Evolutionary conservation across 2,113 vertebrate genomes (phyloP), one percentile per base, ranked within the genome.

Genomic region (Archilochus colubris): DNA sequence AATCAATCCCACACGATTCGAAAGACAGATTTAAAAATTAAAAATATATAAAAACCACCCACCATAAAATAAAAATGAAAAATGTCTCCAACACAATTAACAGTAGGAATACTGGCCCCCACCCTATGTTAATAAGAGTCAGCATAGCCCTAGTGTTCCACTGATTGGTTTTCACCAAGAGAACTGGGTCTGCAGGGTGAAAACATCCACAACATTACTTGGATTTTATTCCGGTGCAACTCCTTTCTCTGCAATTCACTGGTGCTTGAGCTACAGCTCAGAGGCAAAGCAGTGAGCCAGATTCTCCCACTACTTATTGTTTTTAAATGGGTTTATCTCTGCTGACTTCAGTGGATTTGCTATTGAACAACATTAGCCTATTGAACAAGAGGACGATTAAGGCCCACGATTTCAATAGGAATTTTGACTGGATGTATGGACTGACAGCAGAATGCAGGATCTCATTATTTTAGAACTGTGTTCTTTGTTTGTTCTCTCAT

Each of bases 241-340:
- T 58, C 58, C 54, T 69, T 73, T 94, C 82, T 63, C 58, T 82
- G 63, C 63, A 84, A 77, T 46, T 55, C 59, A 66, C 79, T 70
- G 72, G 92, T 0, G 22, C 75, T 90, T 86, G 63, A 94, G 88
- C 76, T 86, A 59, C 82, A 83, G 72, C 92, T 80, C 27, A 86
- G 46, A 86, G 57, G 85, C 62, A 91, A 72, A 91, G 67, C 72
- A 89, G 46, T 9, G 24, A 83, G 88, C 59, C 90, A 95, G 86
- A 95, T 88, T 83, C 88, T 88, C 86, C 43, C 72, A 70, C 85
- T 59, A 38, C 68, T 96, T 88, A 70, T 2, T 88, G 72, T 38
- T 91, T 93, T 91, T 57, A 93, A 95, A 93, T 83, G 69, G 72
- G 79, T 88, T 94, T 91, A 94, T 89, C 87, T 94, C 16, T 70